These are phyloP conservation scores for Deladenus siricidicola DNA, from an alignment of 2,888 invertebrate genomes.

Conservation along the genomic window DNA sequence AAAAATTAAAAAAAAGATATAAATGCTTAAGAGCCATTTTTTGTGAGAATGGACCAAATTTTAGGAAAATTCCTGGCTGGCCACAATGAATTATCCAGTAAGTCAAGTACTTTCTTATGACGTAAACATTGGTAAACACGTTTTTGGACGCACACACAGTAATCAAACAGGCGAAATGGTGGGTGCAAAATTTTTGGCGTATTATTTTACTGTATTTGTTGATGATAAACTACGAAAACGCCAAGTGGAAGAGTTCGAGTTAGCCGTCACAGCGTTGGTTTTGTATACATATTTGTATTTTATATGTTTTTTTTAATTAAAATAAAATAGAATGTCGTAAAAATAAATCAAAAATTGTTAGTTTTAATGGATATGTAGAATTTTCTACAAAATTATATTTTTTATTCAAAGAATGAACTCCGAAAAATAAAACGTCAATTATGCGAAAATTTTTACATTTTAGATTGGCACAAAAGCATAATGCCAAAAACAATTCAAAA, in stretches of 20 bases:
- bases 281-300: too few species aligned
- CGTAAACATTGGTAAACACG: constrained; percentile 31
- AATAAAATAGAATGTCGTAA: neutral
- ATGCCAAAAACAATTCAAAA: constrained; percentile 7
- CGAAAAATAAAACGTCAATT: too few species aligned
- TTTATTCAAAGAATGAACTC: too few species aligned
- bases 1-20: too few species aligned
- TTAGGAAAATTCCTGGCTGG: constrained; percentile 20
- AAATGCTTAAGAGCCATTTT: too few species aligned
- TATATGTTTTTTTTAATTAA: too few species aligned
- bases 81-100: constrained; percentile 22
- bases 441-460: neutral
- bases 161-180: constrained; percentile 14
- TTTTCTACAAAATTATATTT: too few species aligned
- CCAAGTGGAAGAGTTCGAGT: constrained; percentile 19
- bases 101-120: constrained; percentile 24
- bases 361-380: too few species aligned
- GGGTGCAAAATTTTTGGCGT: constrained; percentile 23
- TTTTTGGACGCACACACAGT: constrained; percentile 23
- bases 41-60: too few species aligned
- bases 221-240: constrained; percentile 1
- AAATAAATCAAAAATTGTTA: neutral
- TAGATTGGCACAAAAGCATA: constrained; percentile 12
- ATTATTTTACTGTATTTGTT: constrained; percentile 26
- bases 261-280: constrained; percentile 10